Percentiles rank a stretch among this genome's conserved stretches.
phyloP scores from a whole-genome alignment of 2,797 vertebrate genomes.

The Schizopygopsis pylzovi region DNA sequence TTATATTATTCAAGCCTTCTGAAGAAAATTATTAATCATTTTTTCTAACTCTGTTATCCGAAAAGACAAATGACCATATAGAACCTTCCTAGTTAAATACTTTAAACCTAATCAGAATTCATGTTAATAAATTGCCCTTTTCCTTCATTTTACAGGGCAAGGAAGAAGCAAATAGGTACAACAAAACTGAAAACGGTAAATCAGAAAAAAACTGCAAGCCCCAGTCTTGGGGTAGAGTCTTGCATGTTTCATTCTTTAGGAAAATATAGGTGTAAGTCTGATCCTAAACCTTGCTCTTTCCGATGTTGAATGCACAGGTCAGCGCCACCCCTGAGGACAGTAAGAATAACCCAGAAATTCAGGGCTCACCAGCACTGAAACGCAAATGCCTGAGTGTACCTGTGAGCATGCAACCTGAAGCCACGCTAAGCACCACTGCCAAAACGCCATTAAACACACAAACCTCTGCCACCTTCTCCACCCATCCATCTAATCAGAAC shows the following conservation, averaged over 20 bases:
- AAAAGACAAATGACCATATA: background rate
- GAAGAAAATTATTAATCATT: background rate
- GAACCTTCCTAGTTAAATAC: background rate
- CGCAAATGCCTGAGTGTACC: conserved; percentile 50
- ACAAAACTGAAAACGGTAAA: conserved; percentile 51
- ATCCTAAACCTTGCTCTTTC: background rate
- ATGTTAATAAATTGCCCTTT: background rate
- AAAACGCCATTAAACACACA: conserved; percentile 44
- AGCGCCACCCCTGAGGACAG: background rate
- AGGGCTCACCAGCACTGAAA: conserved; percentile 25
- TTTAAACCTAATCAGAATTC: background rate
- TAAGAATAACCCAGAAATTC: background rate
- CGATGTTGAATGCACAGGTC: conserved; percentile 27
- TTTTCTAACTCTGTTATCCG: background rate
- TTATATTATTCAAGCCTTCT: background rate
- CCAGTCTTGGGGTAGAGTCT: background rate
- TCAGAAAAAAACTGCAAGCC: background rate
- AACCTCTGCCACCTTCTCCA: conserved; percentile 24
- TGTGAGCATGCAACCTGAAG: conserved; percentile 36
- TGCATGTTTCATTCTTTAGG: background rate
- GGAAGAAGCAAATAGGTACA: conserved; percentile 43
- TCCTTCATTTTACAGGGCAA: conserved; percentile 39
- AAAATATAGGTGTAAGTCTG: background rate
- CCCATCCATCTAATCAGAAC: conserved; percentile 16
- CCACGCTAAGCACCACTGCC: conserved; percentile 30